Evolutionary conservation across 2,888 invertebrate genomes (phyloP).

Genomic region (Listrodromus nycthemerus): DNA sequence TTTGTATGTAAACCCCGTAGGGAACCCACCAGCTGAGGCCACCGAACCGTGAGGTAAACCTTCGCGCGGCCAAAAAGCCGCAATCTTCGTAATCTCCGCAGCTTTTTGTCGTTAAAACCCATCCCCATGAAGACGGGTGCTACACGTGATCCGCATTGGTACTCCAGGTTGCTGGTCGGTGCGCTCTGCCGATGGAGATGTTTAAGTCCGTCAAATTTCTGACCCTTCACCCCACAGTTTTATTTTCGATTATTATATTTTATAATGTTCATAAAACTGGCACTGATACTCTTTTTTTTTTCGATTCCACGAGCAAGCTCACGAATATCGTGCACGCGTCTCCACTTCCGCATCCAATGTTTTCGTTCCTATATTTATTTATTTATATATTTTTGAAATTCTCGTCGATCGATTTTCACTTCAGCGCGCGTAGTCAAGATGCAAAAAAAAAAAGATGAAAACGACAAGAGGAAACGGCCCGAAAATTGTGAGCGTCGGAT

Average conservation of each 20-base stretch:
- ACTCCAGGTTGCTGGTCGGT: slow-evolving; percentile 82
- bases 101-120: slow-evolving; percentile 86
- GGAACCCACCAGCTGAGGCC: slow-evolving; percentile 87
- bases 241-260: neutral
- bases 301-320: neutral
- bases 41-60: slow-evolving; percentile 87
- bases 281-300: neutral
- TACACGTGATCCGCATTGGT: slow-evolving; percentile 83
- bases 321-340: neutral
- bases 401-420: neutral
- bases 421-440: neutral
- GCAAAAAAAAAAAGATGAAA: neutral
- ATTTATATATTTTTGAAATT: neutral
- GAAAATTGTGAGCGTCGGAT: neutral
- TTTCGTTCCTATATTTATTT: neutral
- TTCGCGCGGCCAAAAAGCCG: slow-evolving; percentile 87
- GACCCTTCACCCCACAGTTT: slow-evolving; percentile 52
- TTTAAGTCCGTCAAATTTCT: slow-evolving; percentile 72
- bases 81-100: slow-evolving; percentile 86
- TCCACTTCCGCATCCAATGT: neutral
- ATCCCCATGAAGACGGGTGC: slow-evolving; percentile 83
- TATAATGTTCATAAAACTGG: slow-evolving; percentile 26
- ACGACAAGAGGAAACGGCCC: neutral
- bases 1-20: neutral
- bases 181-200: slow-evolving; percentile 71